phyloP scores from a whole-genome alignment of 2,888 invertebrate species.

The Heliothis peltigera region DNA sequence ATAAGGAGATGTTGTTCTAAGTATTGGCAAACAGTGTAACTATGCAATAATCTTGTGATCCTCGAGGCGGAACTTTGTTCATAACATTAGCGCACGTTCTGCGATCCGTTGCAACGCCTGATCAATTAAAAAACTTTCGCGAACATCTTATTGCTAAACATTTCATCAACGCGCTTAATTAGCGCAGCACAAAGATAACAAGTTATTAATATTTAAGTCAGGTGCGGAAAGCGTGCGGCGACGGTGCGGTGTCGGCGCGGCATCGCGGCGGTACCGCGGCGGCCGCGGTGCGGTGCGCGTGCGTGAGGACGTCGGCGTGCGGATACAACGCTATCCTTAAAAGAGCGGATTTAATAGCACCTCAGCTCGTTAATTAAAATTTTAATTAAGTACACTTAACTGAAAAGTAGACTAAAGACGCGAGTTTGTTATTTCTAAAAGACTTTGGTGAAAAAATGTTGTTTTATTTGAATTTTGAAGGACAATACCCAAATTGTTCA shows the following conservation, averaged over 20 bases:
- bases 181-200: slow-evolving; percentile 70
- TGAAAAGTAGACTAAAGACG: slow-evolving; percentile 39
- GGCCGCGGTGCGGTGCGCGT: slow-evolving; percentile 28
- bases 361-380: slow-evolving; percentile 48
- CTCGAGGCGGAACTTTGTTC: slow-evolving; percentile 35
- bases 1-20: background rate
- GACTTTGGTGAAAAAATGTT: slow-evolving; percentile 27
- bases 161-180: slow-evolving; percentile 73
- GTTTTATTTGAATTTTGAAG: slow-evolving; percentile 30
- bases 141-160: slow-evolving; percentile 60
- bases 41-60: slow-evolving; percentile 28
- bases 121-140: slow-evolving; percentile 45
- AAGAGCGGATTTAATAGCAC: slow-evolving; percentile 42
- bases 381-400: slow-evolving; percentile 54
- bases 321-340: slow-evolving; percentile 40
- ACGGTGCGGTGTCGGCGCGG: slow-evolving; percentile 25
- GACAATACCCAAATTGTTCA: slow-evolving; percentile 37
- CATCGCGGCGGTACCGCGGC: slow-evolving; percentile 17
- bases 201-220: slow-evolving; percentile 71
- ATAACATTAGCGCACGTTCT: slow-evolving; percentile 35
- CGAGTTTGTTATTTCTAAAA: slow-evolving; percentile 49
- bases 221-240: slow-evolving; percentile 26
- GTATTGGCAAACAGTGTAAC: slow-evolving; percentile 7
- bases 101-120: slow-evolving; percentile 28
- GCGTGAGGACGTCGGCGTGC: slow-evolving; percentile 21